phyloP scores from a whole-genome alignment of 2,113 vertebrate genomes.

The Apodemus speciosus region DNA sequence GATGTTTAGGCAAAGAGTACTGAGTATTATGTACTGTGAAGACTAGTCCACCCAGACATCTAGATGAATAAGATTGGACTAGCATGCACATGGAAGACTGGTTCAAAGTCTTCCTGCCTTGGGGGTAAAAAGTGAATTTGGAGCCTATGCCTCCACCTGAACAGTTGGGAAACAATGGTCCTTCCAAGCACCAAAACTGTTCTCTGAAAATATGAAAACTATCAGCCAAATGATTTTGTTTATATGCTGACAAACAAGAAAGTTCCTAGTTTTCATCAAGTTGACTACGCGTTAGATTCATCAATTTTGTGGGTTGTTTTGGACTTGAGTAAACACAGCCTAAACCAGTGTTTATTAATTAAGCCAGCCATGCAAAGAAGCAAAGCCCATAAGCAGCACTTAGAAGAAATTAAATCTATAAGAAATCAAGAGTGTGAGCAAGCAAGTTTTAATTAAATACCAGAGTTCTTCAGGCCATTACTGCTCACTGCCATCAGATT shows the following conservation, averaged over 20 bases:
- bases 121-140: not conserved
- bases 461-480: slow-evolving; percentile 62
- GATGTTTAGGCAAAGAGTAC: not conserved
- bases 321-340: slow-evolving; percentile 74
- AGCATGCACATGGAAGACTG: not conserved
- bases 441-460: slow-evolving; percentile 1
- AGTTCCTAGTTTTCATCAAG: slow-evolving; percentile 38
- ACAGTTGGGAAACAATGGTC: slow-evolving; percentile 60
- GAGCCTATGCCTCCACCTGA: slow-evolving; percentile 5
- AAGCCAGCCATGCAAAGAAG: slow-evolving; percentile 77
- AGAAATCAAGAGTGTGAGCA: slow-evolving; percentile 50
- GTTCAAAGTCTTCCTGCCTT: not conserved
- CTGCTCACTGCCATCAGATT: slow-evolving; percentile 79
- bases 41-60: not conserved
- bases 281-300: not conserved
- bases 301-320: slow-evolving; percentile 62
- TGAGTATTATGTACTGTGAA: not conserved
- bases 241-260: not conserved
- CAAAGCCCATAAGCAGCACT: slow-evolving; percentile 61
- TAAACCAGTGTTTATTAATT: slow-evolving; percentile 57
- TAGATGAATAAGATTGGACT: not conserved
- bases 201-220: not conserved
- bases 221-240: not conserved
- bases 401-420: slow-evolving; percentile 48
- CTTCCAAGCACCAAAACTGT: slow-evolving; percentile 54